A percentile compares a stretch with the other conserved stretches of the same genome.
Conservation (phyloP, 2,888 invertebrate genomes). For the Oxystoma pomonae region DNA sequence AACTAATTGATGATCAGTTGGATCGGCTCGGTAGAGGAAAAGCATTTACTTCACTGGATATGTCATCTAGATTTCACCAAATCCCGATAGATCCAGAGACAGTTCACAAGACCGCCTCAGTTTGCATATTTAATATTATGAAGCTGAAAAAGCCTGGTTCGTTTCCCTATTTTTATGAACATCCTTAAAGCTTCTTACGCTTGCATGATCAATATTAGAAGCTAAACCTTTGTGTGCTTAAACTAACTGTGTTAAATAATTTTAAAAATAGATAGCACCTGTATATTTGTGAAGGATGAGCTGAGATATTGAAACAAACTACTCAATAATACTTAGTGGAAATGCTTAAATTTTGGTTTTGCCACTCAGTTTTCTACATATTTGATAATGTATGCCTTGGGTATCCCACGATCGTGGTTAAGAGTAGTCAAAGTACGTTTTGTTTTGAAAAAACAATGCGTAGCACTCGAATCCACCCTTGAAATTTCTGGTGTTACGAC, state of each 20-base stretch:
- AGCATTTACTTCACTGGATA: conserved; percentile 32
- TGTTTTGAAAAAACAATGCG: neutral
- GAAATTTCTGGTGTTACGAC: conserved; percentile 5
- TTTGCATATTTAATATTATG: too few species aligned
- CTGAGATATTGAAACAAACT: too few species aligned
- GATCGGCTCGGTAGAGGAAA: conserved; percentile 26
- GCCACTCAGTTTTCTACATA: neutral
- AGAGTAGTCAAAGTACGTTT: neutral
- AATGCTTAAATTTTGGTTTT: neutral
- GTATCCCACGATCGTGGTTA: too few species aligned
- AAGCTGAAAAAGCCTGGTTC: neutral
- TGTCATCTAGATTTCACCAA: conserved; percentile 35
- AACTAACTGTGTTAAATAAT: neutral
- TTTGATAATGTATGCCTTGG: neutral
- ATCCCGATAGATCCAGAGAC: conserved; percentile 32
- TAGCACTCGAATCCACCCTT: neutral
- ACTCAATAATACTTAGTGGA: too few species aligned
- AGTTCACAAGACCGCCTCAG: conserved; percentile 27
- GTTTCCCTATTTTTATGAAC: neutral
- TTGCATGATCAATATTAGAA: neutral
- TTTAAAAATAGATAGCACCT: too few species aligned
- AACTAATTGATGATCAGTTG: conserved; percentile 30
- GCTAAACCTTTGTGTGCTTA: neutral
- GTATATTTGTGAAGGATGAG: too few species aligned
- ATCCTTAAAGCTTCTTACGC: neutral